phyloP scores from a whole-genome alignment of 2,113 vertebrate species.

The Amphilophus citrinellus region DNA sequence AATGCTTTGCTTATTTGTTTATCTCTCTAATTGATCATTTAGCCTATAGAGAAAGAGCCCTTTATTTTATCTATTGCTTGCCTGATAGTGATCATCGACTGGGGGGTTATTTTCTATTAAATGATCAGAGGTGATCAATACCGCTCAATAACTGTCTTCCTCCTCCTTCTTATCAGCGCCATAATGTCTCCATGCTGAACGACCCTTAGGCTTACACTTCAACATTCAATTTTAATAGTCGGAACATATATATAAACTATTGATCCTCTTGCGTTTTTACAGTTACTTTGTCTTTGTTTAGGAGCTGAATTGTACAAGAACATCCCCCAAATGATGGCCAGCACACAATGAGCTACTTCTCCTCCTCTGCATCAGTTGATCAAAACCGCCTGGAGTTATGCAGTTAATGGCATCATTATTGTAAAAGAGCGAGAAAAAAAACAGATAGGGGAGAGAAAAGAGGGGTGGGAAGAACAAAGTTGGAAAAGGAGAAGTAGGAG shows the following conservation, averaged over 20 bases:
- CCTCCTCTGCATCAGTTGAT: neutral
- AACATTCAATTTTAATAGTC: neutral
- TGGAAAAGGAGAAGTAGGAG: slow-evolving; percentile 38
- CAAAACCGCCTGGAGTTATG: slow-evolving; percentile 46
- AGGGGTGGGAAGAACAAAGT: neutral
- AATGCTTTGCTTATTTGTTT: neutral
- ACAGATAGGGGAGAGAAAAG: neutral
- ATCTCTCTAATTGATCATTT: slow-evolving; percentile 28
- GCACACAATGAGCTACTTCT: neutral
- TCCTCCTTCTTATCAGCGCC: neutral
- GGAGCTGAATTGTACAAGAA: neutral
- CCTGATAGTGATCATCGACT: slow-evolving; percentile 40
- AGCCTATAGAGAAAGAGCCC: slow-evolving; percentile 1
- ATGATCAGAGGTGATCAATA: slow-evolving; percentile 52
- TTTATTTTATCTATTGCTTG: slow-evolving; percentile 33
- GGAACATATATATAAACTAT: neutral
- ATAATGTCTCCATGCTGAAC: neutral
- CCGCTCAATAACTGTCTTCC: slow-evolving; percentile 22
- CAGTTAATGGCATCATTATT: slow-evolving; percentile 74
- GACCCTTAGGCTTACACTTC: neutral
- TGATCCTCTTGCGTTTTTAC: neutral
- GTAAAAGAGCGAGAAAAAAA: neutral
- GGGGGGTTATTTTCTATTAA: slow-evolving; percentile 58
- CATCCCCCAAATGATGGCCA: neutral
- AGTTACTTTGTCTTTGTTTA: slow-evolving; percentile 3